Evolutionary conservation across 2,888 invertebrate species (phyloP).

Genomic region (Coecobrya sp.): DNA sequence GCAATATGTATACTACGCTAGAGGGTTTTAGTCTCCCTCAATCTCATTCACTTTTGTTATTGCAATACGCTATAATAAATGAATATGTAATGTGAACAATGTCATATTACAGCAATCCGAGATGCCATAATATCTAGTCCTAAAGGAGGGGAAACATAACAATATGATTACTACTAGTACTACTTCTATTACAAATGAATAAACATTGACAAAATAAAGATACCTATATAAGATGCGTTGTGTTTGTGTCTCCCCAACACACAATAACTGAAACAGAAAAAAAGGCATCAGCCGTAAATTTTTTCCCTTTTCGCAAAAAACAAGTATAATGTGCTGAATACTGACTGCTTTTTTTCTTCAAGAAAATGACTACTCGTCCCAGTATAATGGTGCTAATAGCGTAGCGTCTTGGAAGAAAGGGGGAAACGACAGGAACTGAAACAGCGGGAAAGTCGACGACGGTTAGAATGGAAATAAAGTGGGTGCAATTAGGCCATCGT

Average conservation of each 20-base stretch:
- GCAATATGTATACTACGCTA: neutral
- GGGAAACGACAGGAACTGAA: constrained; percentile 75
- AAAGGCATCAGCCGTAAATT: neutral
- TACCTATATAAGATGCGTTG: neutral
- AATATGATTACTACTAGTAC: neutral
- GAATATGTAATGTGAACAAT: constrained; percentile 44
- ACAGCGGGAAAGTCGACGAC: constrained; percentile 74
- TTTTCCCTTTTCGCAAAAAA: neutral
- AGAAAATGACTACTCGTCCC: constrained; percentile 56
- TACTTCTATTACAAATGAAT: neutral
- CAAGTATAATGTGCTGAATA: constrained; percentile 22
- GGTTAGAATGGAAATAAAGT: constrained; percentile 74
- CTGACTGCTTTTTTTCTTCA: constrained; percentile 31
- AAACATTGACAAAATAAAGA: neutral
- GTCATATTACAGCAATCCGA: neutral
- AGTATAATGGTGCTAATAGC: constrained; percentile 61
- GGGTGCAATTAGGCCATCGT: constrained; percentile 77
- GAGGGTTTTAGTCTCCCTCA: constrained; percentile 4
- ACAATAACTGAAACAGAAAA: constrained; percentile 8
- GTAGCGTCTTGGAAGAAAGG: constrained; percentile 55
- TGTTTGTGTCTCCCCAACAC: neutral
- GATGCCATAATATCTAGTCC: neutral
- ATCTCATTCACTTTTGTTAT: constrained; percentile 38
- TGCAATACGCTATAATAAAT: constrained; percentile 20
- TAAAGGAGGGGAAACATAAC: neutral